Percentiles rank a stretch among this genome's conserved stretches.
These are phyloP conservation scores for Solen grandis DNA, from an alignment of 1,140 invertebrate genomes.

Conservation along the genomic window DNA sequence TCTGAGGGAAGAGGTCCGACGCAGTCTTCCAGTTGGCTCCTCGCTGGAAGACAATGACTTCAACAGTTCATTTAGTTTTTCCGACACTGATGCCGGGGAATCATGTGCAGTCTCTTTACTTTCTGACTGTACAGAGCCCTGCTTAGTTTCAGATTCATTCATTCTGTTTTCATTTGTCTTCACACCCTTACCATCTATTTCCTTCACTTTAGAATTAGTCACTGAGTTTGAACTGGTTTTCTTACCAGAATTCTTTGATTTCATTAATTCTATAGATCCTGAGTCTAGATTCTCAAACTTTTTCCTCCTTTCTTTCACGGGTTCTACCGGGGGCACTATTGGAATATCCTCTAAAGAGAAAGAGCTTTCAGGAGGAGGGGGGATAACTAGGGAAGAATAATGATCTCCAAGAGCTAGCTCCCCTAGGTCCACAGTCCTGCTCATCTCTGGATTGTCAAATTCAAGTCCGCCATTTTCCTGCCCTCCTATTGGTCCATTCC, in stretches of 20 bases:
- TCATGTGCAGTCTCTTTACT: too few relatives aligned
- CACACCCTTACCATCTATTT: too few relatives aligned
- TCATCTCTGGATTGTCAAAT: conserved; percentile 42
- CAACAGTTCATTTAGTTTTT: conserved; percentile 73
- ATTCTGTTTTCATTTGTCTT: too few relatives aligned
- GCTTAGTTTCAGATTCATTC: too few relatives aligned
- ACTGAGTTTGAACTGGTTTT: too few relatives aligned
- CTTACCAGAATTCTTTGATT: too few relatives aligned
- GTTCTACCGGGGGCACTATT: conserved; percentile 64
- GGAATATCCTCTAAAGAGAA: conserved; percentile 60
- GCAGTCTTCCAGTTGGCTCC: conserved; percentile 54
- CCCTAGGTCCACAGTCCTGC: conserved; percentile 45
- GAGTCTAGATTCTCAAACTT: conserved; percentile 43
- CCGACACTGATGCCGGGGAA: conserved; percentile 74
- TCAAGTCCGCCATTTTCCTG: conserved; percentile 34
- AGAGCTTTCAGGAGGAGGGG: conserved; percentile 63
- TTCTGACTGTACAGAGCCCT: too few relatives aligned
- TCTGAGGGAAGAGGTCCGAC: conserved; percentile 66
- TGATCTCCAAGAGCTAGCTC: conserved; percentile 37
- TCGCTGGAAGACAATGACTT: conserved; percentile 67
- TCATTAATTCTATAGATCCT: too few relatives aligned
- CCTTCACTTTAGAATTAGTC: too few relatives aligned
- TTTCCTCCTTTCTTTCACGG: conserved; percentile 48
- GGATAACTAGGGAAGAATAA: conserved; percentile 53
- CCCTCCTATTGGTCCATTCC: conserved; percentile 55